Evolutionary conservation across 1,140 invertebrate species (phyloP), one percentile per base, ranked within the genome.

Genomic region (Rhagoletis pomonella): DNA sequence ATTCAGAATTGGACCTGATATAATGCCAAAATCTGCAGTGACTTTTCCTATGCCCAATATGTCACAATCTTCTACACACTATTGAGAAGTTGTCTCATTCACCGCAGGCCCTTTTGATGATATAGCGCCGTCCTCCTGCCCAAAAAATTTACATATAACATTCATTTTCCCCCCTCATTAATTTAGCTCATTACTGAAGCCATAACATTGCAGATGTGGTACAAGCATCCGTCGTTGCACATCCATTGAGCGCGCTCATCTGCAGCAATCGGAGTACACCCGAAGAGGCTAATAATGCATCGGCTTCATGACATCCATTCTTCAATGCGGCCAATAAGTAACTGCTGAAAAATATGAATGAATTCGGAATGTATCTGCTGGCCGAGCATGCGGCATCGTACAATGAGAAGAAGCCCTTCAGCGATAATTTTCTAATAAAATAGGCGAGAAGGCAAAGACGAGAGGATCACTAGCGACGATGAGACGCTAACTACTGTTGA

Each of bases 221-320:
- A 81, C 73, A 50, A 81, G 19, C 73, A 4, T 7, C 58, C 39
- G 39, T 6, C 10, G 50, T 73, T 9, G 29, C 90, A 39, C 86
- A 86, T 87, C 55, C 69, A 60, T 14, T 89, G 65, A 89, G 89
- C 2, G 50, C 77, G 84, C 81, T 90, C 58, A 90, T 89, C 29
- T 90, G 90, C 73, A 91, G 89, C 87, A 92, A 85, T 64, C 90
- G 89, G 59, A 86, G 73, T 55, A 87, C 65, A 44, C 85, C 19
- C 58, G 87, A 44, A 19, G 62, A 50, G 42, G 7, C 86, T 3
- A 10, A 29, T 29, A 29, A 44, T 50, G 47, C 58, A 17, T 47
- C 91, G 60, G 90, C 91, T 64, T 93, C 93, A 93, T 93, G 92
- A 93, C 92, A 93, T 87, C 92, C 93, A 81, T 90, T 93, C 47